Base-by-base conservation (phyloP, 2,113 vertebrate genomes). In the Nettapus auritus region DNA sequence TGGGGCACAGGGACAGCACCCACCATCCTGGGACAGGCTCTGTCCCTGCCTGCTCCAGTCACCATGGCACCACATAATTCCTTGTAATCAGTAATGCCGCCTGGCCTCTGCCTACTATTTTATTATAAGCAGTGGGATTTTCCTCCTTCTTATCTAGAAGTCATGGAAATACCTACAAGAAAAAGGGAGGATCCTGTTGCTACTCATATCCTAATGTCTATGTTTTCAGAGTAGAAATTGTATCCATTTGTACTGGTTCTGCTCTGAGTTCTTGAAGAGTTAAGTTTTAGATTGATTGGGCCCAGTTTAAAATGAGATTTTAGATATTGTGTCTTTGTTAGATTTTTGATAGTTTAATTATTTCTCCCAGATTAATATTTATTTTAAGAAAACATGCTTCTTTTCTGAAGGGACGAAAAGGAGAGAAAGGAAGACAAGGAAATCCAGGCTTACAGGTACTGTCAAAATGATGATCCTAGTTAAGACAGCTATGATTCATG, bases 361-460 rank as follows among this genome's bases (percentile, higher is more conserved):
- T 3, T 0, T 78, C 28, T 88, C 22, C 34, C 16, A 50, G 31
- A 60, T 64, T 87, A 86, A 63, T 76, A 2, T 48, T 0, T 55
- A 23, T 80, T 82, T 89, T 87, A 57, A 86, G 53, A 62, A 42
- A 38, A 77, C 82, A 13, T 84, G 1, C 64, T 92, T 96, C 87
- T 95, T 95, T 96, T 94, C 63, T 90, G 52, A 97, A 98, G 98
- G 98, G 98, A 25, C 93, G 94, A 67, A 98, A 97, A 89, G 99
- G 99, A 91, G 98, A 98, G 95, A 98, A 96, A 73, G 99, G 99
- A 98, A 98, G 98, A 70, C 82, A 95, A 44, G 99, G 99, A 62
- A 98, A 77, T 89, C 98, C 98, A 75, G 99, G 99, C 33, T 86
- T 94, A 67, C 98, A 98, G 96, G 99, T 99, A 98, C 62, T 82